Conservation (phyloP, 2,888 invertebrate genomes). For the Xestia sexstrigata region DNA sequence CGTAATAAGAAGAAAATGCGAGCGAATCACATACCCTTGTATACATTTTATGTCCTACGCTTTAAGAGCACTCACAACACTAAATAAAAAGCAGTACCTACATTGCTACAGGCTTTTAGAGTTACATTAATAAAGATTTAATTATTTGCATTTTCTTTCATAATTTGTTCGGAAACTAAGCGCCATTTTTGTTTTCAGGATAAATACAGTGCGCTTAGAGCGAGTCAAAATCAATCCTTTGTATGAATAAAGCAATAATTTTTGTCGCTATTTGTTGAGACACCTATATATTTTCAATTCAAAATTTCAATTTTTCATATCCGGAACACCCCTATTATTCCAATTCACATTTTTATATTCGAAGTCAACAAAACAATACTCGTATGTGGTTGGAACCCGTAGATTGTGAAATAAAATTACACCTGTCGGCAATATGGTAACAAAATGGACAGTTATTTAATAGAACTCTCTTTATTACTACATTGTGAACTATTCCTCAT, state of each 20-base stretch:
- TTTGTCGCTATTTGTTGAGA: background rate
- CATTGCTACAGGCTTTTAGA: background rate
- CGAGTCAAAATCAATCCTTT: background rate
- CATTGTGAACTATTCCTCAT: background rate
- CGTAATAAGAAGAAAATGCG: background rate
- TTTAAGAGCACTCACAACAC: background rate
- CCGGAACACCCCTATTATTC: background rate
- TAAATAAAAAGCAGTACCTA: background rate
- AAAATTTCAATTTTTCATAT: background rate
- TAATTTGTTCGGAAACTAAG: background rate
- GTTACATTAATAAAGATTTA: background rate
- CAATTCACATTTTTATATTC: slow-evolving; percentile 26
- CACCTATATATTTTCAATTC: background rate
- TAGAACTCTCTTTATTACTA: background rate
- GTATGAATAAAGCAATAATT: background rate
- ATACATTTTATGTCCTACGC: background rate
- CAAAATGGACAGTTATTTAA: slow-evolving; percentile 13
- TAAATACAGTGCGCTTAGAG: background rate
- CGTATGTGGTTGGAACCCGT: background rate
- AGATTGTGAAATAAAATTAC: slow-evolving; percentile 24
- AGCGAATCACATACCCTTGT: background rate
- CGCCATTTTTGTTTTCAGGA: background rate
- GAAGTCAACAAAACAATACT: slow-evolving; percentile 8
- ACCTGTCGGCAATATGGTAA: slow-evolving; percentile 17
- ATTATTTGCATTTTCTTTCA: background rate